Percentiles rank a stretch among this genome's conserved stretches.
Conservation (phyloP, 2,113 vertebrate genomes). For the Apodemus speciosus region DNA sequence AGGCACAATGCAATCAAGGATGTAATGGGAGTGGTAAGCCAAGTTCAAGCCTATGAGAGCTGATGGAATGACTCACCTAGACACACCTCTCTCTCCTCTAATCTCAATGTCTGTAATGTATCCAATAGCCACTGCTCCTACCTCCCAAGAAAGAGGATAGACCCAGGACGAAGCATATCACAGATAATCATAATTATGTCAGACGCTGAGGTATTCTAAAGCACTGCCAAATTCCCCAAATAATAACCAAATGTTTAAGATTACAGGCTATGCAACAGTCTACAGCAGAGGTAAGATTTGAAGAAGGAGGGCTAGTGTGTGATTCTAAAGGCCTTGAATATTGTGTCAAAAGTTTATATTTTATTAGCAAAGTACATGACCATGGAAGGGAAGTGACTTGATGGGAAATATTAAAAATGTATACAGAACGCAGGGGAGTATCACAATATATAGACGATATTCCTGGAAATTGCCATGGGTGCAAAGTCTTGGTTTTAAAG, state of each 20-base stretch:
- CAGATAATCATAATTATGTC: not conserved
- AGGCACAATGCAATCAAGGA: not conserved
- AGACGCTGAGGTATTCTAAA: conserved; percentile 9
- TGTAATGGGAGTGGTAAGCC: not conserved
- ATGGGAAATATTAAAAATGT: not conserved
- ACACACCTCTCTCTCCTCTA: not conserved
- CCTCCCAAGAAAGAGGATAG: not conserved
- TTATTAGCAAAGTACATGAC: not conserved
- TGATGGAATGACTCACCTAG: not conserved
- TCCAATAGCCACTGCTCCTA: not conserved
- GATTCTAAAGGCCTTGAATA: conserved; percentile 25
- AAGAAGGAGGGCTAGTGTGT: not conserved
- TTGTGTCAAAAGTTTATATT: not conserved
- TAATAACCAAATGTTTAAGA: not conserved
- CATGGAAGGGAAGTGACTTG: not conserved
- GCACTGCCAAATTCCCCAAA: not conserved
- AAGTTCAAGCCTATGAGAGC: not conserved
- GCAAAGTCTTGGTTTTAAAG: conserved; percentile 20
- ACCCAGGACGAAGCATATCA: conserved; percentile 15
- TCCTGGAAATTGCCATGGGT: not conserved
- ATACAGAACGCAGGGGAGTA: not conserved
- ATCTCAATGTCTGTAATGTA: not conserved
- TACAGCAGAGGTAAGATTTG: not conserved
- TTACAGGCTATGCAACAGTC: not conserved
- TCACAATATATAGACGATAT: not conserved